Conservation (phyloP, 2,888 invertebrate species). For the Drosophila aldrichi region DNA sequence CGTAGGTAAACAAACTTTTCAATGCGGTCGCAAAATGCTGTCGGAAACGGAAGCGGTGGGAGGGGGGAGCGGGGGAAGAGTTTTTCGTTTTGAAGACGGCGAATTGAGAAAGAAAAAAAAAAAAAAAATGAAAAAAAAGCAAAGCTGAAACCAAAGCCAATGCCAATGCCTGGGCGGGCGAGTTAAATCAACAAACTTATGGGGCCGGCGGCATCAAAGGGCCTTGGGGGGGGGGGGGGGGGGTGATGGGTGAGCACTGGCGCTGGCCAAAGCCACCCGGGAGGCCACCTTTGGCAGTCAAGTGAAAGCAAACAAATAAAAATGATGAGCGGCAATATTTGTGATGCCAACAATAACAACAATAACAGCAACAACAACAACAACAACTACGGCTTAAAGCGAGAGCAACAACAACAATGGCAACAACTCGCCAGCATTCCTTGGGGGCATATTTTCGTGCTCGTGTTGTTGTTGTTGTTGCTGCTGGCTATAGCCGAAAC, state of each 20-base stretch:
- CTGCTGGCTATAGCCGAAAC: constrained; percentile 34
- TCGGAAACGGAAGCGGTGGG: constrained; percentile 1
- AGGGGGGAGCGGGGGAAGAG: too few relatives aligned
- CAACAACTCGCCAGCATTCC: constrained; percentile 54
- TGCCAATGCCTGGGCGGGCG: constrained; percentile 43
- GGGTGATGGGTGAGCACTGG: not conserved
- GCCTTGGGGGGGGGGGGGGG: not conserved
- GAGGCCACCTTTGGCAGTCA: constrained; percentile 66
- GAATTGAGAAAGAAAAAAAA: not conserved
- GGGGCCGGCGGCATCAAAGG: constrained; percentile 2
- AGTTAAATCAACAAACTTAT: constrained; percentile 70
- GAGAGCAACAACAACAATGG: constrained; percentile 23
- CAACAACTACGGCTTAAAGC: constrained; percentile 36
- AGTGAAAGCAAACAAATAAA: constrained; percentile 78
- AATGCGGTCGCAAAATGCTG: constrained; percentile 30
- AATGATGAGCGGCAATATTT: constrained; percentile 80
- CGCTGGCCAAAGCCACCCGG: constrained; percentile 48
- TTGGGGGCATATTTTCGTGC: constrained; percentile 68
- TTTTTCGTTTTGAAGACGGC: not conserved
- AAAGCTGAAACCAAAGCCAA: constrained; percentile 35
- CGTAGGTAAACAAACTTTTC: constrained; percentile 80
- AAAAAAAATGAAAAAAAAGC: constrained; percentile 1
- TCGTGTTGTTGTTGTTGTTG: constrained; percentile 14
- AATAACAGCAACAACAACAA: constrained; percentile 17
- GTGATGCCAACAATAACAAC: constrained; percentile 52